Conservation (phyloP, 2,113 vertebrate genomes). For the Triplophysa siluroides region DNA sequence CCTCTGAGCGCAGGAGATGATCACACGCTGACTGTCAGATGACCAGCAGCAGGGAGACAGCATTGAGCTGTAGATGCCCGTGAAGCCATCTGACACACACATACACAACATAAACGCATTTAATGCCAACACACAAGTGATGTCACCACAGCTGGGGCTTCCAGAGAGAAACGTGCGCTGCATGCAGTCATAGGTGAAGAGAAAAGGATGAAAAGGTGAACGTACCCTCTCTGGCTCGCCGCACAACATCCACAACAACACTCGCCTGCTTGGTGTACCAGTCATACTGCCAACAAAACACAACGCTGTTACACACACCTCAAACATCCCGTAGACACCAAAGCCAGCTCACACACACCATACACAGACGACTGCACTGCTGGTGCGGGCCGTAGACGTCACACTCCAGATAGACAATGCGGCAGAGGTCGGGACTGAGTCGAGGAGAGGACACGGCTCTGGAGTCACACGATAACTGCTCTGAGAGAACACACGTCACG, state of each 20-base stretch:
- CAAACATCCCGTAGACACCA: not conserved
- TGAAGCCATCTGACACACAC: slow-evolving; percentile 76
- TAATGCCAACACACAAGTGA: too few relatives aligned
- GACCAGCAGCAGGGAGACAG: slow-evolving; percentile 88
- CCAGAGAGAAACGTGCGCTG: too few relatives aligned
- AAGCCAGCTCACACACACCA: slow-evolving; percentile 74
- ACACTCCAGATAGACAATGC: slow-evolving; percentile 85
- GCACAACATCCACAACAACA: slow-evolving; percentile 82
- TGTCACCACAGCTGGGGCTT: too few relatives aligned
- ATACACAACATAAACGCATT: not conserved
- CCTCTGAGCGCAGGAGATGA: slow-evolving; percentile 81
- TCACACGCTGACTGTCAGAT: slow-evolving; percentile 81
- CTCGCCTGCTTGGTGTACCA: slow-evolving; percentile 90
- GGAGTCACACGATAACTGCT: slow-evolving; percentile 80
- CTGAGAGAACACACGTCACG: slow-evolving; percentile 62
- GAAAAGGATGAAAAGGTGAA: not conserved
- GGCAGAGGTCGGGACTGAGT: slow-evolving; percentile 89
- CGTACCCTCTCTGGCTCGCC: slow-evolving; percentile 76
- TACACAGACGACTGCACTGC: slow-evolving; percentile 81
- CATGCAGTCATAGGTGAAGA: too few relatives aligned
- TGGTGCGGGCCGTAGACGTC: slow-evolving; percentile 81
- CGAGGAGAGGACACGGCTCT: slow-evolving; percentile 82
- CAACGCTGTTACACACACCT: slow-evolving; percentile 7
- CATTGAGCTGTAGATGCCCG: slow-evolving; percentile 81
- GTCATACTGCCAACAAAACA: slow-evolving; percentile 77